Conservation (phyloP, 1,140 invertebrate genomes). For the Phocides pigmalion region DNA sequence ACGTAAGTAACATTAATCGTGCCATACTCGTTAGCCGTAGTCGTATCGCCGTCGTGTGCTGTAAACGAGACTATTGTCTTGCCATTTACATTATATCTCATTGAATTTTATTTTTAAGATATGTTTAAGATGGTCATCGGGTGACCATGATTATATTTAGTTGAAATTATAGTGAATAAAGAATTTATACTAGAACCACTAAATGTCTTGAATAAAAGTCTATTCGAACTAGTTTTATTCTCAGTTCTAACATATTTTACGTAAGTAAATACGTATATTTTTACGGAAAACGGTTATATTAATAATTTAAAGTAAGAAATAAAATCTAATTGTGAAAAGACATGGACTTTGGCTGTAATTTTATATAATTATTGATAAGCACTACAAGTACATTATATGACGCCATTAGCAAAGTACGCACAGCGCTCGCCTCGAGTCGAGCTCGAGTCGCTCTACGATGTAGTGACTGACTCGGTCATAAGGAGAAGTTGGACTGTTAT, state of each 20-base stretch:
- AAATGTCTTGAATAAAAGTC: no score
- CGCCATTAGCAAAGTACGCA: neutral
- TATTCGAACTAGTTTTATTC: neutral
- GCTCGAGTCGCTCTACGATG: neutral
- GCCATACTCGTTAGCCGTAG: slow-evolving; percentile 43
- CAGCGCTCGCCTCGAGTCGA: no score
- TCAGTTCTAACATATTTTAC: neutral
- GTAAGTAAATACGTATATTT: neutral
- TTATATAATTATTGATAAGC: neutral
- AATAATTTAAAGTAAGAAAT: neutral
- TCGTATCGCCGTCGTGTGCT: neutral
- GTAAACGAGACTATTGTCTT: slow-evolving; percentile 12
- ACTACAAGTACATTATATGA: neutral
- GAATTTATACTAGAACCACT: no score
- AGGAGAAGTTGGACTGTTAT: no score
- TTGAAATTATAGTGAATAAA: no score
- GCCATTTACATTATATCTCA: slow-evolving; percentile 3
- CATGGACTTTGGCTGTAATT: slow-evolving; percentile 14
- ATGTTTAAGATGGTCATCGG: neutral
- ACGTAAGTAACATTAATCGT: slow-evolving; percentile 31
- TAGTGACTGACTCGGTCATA: neutral
- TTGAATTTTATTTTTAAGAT: neutral
- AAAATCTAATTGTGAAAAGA: slow-evolving; percentile 17
- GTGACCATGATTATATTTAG: neutral
- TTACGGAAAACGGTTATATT: neutral